Conservation (phyloP, 2,797 vertebrate genomes). For the Lemur catta region DNA sequence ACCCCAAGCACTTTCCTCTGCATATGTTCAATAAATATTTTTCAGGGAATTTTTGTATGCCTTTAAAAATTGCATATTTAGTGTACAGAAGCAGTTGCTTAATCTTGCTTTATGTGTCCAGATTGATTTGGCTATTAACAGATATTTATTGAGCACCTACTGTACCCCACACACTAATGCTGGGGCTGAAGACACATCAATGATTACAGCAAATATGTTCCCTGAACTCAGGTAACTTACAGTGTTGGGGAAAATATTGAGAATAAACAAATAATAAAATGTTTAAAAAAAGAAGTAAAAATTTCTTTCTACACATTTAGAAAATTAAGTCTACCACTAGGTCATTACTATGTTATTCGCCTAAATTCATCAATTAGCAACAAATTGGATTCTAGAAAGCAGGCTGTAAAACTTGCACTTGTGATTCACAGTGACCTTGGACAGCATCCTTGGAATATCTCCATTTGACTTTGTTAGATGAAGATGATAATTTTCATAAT, state of each 20-base stretch:
- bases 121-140: not conserved
- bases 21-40: not conserved
- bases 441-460: not conserved
- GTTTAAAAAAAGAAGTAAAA: not conserved
- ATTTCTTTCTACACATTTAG: not conserved
- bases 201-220: not conserved
- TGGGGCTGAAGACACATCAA: not conserved
- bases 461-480: slow-evolving; percentile 26
- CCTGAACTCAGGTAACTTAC: not conserved
- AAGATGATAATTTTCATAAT: slow-evolving; percentile 44
- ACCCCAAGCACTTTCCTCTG: not conserved
- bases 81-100: not conserved
- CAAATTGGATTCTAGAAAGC: not conserved
- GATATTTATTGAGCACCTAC: not conserved
- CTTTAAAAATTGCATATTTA: not conserved
- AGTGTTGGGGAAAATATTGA: not conserved
- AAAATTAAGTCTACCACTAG: not conserved
- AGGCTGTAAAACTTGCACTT: not conserved
- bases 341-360: not conserved
- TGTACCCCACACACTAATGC: not conserved
- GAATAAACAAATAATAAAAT: not conserved
- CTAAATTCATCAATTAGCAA: not conserved
- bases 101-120: not conserved
- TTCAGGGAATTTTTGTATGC: not conserved
- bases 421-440: not conserved